Conservation (phyloP, 2,113 vertebrate species). For the Pimephales promelas region DNA sequence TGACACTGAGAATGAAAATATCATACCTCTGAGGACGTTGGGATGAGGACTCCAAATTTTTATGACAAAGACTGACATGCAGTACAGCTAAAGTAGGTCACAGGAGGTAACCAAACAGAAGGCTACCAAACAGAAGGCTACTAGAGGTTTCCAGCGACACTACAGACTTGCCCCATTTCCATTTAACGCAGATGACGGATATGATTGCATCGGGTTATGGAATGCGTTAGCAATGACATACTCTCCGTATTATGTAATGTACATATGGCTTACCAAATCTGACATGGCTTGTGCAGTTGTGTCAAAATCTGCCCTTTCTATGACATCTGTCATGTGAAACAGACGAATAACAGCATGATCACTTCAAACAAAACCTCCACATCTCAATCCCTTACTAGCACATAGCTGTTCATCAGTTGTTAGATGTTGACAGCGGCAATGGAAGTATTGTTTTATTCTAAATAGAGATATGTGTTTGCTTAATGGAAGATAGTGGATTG, state of each 20-base stretch:
- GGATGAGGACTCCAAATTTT: slow-evolving; percentile 3
- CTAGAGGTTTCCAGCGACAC: not conserved
- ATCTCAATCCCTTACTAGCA: not conserved
- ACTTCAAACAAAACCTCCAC: slow-evolving; percentile 42
- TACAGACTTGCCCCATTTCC: slow-evolving; percentile 10
- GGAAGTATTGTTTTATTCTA: not conserved
- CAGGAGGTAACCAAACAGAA: slow-evolving; percentile 27
- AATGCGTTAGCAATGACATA: slow-evolving; percentile 14
- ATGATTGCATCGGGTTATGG: slow-evolving; percentile 14
- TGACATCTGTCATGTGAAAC: slow-evolving; percentile 50
- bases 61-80: slow-evolving; percentile 14
- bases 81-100: slow-evolving; percentile 21
- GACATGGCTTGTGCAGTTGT: slow-evolving; percentile 56
- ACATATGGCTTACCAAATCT: slow-evolving; percentile 53
- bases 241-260: slow-evolving; percentile 47
- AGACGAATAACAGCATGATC: slow-evolving; percentile 28
- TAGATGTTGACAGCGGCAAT: not conserved
- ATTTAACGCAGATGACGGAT: not conserved
- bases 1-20: slow-evolving; percentile 30
- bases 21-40: slow-evolving; percentile 12
- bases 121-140: too few relatives aligned
- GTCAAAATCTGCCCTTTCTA: slow-evolving; percentile 41
- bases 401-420: slow-evolving; percentile 15
- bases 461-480: not conserved
- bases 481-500: not conserved